These are phyloP conservation scores for Drosophila eugracilis DNA, from an alignment of 1,140 invertebrate species.

Conservation along the genomic window DNA sequence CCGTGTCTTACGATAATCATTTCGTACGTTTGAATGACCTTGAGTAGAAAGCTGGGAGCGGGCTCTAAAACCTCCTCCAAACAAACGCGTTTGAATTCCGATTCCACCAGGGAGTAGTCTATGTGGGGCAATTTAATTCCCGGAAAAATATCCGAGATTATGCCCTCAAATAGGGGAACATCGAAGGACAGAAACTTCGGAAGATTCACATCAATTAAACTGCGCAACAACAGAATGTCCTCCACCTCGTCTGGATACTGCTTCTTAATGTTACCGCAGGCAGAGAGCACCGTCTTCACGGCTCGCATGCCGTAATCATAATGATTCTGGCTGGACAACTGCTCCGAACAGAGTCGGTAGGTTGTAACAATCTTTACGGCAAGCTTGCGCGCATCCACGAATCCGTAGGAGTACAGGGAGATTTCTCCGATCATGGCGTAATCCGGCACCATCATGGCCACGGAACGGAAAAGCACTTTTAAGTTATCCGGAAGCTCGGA, in stretches of 20 bases:
- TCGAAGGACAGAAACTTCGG: conserved; percentile 96
- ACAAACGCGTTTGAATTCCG: conserved; percentile 86
- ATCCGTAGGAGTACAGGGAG: conserved; percentile 95
- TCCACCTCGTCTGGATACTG: conserved; percentile 93
- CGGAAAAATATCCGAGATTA: conserved; percentile 96
- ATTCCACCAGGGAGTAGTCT: conserved; percentile 89
- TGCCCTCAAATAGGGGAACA: conserved; percentile 95
- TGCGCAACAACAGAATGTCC: conserved; percentile 91
- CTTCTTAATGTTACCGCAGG: conserved; percentile 94
- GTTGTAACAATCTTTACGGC: conserved; percentile 96
- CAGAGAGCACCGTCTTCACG: conserved; percentile 93
- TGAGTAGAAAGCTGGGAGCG: conserved; percentile 89
- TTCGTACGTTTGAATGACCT: conserved; percentile 91
- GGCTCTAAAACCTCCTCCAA: conserved; percentile 90
- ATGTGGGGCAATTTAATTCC: conserved; percentile 90
- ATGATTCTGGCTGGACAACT: conserved; percentile 93
- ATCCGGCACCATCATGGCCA: conserved; percentile 98
- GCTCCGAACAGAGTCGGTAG: conserved; percentile 95
- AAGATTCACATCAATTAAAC: conserved; percentile 96
- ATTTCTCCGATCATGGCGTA: conserved; percentile 97
- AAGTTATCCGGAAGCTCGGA: conserved; percentile 93
- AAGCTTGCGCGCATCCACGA: conserved; percentile 91
- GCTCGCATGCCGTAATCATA: conserved; percentile 96
- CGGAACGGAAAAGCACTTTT: conserved; percentile 95
- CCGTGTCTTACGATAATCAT: conserved; percentile 95